Conservation (phyloP, 2,113 vertebrate species). For the Hystrix brachyura region DNA sequence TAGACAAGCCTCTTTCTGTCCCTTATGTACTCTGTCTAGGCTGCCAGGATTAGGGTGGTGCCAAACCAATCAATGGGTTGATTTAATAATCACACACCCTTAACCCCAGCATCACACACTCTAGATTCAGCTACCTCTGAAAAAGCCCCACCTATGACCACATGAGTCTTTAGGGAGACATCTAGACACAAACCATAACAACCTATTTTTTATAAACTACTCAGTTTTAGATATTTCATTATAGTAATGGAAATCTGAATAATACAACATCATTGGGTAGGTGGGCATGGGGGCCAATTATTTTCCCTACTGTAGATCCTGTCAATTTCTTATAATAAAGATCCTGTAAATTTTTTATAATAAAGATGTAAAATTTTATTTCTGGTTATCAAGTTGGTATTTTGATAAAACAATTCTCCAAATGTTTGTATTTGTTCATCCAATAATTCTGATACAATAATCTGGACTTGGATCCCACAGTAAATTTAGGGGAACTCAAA, state of each 20-base stretch:
- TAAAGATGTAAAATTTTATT: background rate
- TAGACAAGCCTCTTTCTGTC: too few relatives aligned
- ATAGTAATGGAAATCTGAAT: background rate
- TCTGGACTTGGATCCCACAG: background rate
- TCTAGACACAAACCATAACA: too few relatives aligned
- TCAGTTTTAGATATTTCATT: background rate
- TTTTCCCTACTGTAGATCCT: background rate
- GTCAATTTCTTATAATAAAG: conserved; percentile 12
- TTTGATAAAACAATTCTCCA: conserved; percentile 24
- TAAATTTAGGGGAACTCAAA: background rate
- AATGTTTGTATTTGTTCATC: background rate
- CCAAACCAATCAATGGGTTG: too few relatives aligned
- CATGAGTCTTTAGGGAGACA: too few relatives aligned
- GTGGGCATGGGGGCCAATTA: background rate
- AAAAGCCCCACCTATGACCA: too few relatives aligned
- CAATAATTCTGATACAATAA: background rate
- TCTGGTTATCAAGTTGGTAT: background rate
- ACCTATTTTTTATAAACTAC: background rate
- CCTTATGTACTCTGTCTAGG: too few relatives aligned
- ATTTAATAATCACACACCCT: too few relatives aligned
- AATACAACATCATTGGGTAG: background rate
- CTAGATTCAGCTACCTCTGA: too few relatives aligned
- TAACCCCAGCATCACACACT: too few relatives aligned
- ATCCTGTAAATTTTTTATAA: background rate
- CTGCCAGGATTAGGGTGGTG: too few relatives aligned